Evolutionary conservation across 2,113 vertebrate species (phyloP).

Genomic region (Lampris megalopsis): DNA sequence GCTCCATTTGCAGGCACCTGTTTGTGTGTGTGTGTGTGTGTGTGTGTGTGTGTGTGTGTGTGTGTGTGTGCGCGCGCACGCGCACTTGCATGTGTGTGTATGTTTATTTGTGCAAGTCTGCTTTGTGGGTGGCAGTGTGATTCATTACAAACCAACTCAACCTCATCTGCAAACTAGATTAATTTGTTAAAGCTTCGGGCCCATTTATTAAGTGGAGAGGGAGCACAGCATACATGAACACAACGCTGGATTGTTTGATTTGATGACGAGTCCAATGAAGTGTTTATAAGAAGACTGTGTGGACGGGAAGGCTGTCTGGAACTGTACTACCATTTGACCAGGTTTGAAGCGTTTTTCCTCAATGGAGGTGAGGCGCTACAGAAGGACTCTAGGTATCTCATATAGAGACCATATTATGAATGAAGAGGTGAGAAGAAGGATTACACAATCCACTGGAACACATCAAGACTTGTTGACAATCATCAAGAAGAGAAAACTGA

Average conservation of each 20-base stretch:
- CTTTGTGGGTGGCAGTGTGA: constrained; percentile 56
- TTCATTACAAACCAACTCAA: constrained; percentile 54
- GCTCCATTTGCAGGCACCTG: constrained; percentile 27
- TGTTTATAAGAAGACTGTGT: constrained; percentile 56
- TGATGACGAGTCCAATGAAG: constrained; percentile 50
- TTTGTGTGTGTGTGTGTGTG: constrained; percentile 20
- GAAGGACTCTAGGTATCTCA: no score
- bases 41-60: constrained; percentile 23
- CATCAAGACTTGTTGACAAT: no score
- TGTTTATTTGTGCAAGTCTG: constrained; percentile 28
- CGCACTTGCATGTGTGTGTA: neutral
- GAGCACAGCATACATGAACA: constrained; percentile 21
- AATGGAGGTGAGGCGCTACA: no score
- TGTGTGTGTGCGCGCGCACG: neutral
- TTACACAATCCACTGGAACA: no score
- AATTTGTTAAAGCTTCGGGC: constrained; percentile 50
- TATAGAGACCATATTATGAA: no score
- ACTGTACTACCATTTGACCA: constrained; percentile 25
- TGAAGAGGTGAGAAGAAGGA: no score
- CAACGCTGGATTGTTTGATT: constrained; percentile 24
- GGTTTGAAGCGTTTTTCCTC: constrained; percentile 20
- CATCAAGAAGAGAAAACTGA: no score
- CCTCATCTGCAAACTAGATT: constrained; percentile 56
- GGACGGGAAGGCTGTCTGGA: constrained; percentile 7
- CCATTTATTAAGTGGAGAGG: constrained; percentile 51